Percentiles rank a stretch among this genome's conserved stretches.
These are phyloP conservation scores for Rhamnusium bicolor DNA, from an alignment of 2,888 invertebrate species.

Conservation along the genomic window DNA sequence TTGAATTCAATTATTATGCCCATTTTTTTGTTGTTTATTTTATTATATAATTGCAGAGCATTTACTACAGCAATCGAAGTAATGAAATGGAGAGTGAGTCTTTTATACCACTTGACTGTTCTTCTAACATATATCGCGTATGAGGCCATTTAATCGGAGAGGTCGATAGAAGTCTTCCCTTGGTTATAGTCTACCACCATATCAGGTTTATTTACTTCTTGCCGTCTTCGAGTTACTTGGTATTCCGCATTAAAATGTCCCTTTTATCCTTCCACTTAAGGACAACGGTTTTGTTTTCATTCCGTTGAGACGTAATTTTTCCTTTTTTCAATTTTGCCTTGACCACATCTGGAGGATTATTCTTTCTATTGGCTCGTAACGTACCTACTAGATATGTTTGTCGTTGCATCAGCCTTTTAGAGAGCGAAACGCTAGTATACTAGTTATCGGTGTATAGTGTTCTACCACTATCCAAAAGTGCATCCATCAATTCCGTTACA, in stretches of 20 bases:
- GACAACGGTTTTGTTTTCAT: conserved; percentile 30
- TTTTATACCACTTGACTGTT: conserved; percentile 36
- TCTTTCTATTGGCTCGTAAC: conserved; percentile 14
- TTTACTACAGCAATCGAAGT: conserved; percentile 38
- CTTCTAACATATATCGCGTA: conserved; percentile 21
- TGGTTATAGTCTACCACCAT: conserved; percentile 27
- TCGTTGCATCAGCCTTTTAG: not conserved
- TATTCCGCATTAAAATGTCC: conserved; percentile 28
- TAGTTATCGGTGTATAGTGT: conserved; percentile 54
- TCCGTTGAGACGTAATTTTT: conserved; percentile 17
- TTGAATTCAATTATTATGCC: not conserved
- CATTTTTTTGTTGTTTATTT: conserved; percentile 37
- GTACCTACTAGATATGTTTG: conserved; percentile 38
- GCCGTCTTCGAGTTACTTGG: not conserved
- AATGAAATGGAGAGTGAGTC: conserved; percentile 31
- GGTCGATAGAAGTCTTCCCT: conserved; percentile 38
- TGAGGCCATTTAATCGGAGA: conserved; percentile 35
- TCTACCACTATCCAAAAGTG: conserved; percentile 44
- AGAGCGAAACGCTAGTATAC: conserved; percentile 51
- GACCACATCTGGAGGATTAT: conserved; percentile 22
- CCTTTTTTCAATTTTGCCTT: conserved; percentile 35
- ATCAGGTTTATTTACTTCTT: not conserved
- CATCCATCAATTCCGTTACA: conserved; percentile 40
- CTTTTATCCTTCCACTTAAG: conserved; percentile 36
- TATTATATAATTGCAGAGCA: conserved; percentile 28